Base-by-base conservation (phyloP, 2,113 vertebrate species). In the Hippolais icterina region DNA sequence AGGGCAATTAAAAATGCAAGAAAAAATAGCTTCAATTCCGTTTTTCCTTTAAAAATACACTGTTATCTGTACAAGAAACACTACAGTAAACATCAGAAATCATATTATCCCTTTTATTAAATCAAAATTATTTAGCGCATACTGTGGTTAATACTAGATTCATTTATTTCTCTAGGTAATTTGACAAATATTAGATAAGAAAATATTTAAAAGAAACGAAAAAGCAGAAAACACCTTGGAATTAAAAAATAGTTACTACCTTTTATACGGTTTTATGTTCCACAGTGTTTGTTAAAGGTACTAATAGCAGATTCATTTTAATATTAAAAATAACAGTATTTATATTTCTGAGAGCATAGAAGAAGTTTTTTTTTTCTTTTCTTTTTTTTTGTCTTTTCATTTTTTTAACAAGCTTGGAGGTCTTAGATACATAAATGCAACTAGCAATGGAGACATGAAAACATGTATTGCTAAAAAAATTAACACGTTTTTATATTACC, bases 81-180 rank as follows among this genome's bases (percentile, higher is more conserved):
- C 99, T 99, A 99, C 98, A 98, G 98, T 99, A 99, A 99, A 99
- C 99, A 99, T 97, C 97, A 98, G 95, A 99, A 99, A 99, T 99
- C 99, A 99, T 98, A 98, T 97, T 98, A 99, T 99, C 99, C 99
- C 99, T 99, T 99, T 99, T 99, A 99, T 99, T 99, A 99, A 99
- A 98, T 98, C 99, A 98, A 97, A 97, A 96, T 97, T 97, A 96
- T 98, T 98, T 96, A 97, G 97, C 93, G 94, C 98, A 98, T 98
- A 97, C 98, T 97, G 98, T 98, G 98, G 99, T 99, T 99, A 99
- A 99, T 99, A 99, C 98, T 99, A 99, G 98, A 98, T 99, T 99
- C 96, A 98, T 98, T 98, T 97, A 95, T 98, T 95, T 98, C 97
- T 98, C 98, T 98, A 98, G 98, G 98, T 98, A 98, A 99, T 99